Percentiles rank a stretch among this genome's conserved stretches.
Conservation (phyloP, 2,113 vertebrate species). For the Prionailurus bengalensis region DNA sequence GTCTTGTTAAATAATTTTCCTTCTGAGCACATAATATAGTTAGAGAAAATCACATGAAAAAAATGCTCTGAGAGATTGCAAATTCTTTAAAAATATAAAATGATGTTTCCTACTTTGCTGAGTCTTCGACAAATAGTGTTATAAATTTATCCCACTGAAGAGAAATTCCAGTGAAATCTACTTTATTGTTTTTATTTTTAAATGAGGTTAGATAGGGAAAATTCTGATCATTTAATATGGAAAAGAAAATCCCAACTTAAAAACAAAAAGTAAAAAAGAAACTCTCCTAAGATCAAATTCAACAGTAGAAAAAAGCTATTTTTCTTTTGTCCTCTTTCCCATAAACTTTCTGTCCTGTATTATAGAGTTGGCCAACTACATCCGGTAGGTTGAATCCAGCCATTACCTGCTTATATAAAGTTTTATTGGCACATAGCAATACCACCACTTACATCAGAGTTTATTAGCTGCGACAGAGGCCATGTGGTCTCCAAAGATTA, state of each 20-base stretch:
- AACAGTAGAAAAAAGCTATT: not conserved
- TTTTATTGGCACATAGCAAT: not conserved
- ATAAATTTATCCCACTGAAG: not conserved
- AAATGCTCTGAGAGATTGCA: not conserved
- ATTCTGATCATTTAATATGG: not conserved
- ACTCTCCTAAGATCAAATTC: not conserved
- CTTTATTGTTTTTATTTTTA: not conserved
- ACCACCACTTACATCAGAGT: not conserved
- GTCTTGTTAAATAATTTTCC: slow-evolving; percentile 5
- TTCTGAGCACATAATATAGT: not conserved
- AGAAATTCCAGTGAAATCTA: not conserved
- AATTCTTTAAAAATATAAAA: slow-evolving; percentile 30
- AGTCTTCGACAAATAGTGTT: not conserved
- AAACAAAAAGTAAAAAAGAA: not conserved
- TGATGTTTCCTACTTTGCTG: not conserved
- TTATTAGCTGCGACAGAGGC: not conserved
- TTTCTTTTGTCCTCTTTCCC: not conserved
- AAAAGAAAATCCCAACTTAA: not conserved
- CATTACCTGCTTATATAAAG: not conserved
- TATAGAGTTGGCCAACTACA: not conserved
- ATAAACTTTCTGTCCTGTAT: not conserved
- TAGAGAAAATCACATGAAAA: not conserved
- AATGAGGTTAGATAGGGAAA: not conserved
- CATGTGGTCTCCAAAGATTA: not conserved
- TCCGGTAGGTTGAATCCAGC: not conserved